Percentiles rank a stretch among this genome's conserved stretches.
These are phyloP conservation scores for Radopholus similis DNA, from an alignment of 1,140 invertebrate genomes.

Conservation along the genomic window DNA sequence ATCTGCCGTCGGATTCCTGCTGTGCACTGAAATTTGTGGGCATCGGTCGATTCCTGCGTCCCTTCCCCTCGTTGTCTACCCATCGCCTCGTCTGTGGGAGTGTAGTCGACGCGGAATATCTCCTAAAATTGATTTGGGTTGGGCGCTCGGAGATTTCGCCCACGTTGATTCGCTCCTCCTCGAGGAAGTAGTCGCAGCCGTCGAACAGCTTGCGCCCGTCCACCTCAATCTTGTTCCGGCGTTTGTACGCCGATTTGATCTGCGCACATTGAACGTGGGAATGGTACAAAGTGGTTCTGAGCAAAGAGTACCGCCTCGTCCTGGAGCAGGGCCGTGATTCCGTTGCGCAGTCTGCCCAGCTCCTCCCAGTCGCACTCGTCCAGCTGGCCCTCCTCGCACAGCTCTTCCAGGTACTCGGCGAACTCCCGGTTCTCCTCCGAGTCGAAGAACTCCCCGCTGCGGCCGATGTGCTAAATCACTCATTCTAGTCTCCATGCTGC, in stretches of 20 bases:
- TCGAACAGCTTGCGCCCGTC: constrained; percentile 36
- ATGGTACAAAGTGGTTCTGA: constrained; percentile 22
- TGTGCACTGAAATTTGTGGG: too few relatives aligned
- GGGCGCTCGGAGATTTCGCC: neutral
- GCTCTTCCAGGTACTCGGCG: constrained; percentile 26
- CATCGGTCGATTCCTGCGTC: too few relatives aligned
- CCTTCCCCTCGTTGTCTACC: too few relatives aligned
- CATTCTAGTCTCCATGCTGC: too few relatives aligned
- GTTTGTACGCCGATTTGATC: constrained; percentile 36
- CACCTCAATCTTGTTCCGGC: constrained; percentile 32
- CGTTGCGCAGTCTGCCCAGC: constrained; percentile 12
- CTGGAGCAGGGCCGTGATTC: constrained; percentile 34
- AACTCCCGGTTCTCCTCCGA: constrained; percentile 12
- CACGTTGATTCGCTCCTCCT: constrained; percentile 30
- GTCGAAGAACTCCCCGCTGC: constrained; percentile 9
- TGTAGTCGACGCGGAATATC: constrained; percentile 30
- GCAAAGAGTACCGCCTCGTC: too few relatives aligned
- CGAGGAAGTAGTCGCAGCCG: constrained; percentile 43
- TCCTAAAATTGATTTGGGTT: constrained; percentile 19
- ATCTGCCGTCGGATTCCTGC: too few relatives aligned
- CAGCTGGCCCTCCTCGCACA: constrained; percentile 22
- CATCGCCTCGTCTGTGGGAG: too few relatives aligned
- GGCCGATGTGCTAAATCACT: constrained; percentile 27
- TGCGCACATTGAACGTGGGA: too few relatives aligned
- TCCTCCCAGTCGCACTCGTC: constrained; percentile 25